A percentile compares a stretch with the other conserved stretches of the same genome.
These are phyloP conservation scores for Exaiptasia diaphana DNA, from an alignment of 64 coral and sea anemone genomes.

Conservation along the genomic window DNA sequence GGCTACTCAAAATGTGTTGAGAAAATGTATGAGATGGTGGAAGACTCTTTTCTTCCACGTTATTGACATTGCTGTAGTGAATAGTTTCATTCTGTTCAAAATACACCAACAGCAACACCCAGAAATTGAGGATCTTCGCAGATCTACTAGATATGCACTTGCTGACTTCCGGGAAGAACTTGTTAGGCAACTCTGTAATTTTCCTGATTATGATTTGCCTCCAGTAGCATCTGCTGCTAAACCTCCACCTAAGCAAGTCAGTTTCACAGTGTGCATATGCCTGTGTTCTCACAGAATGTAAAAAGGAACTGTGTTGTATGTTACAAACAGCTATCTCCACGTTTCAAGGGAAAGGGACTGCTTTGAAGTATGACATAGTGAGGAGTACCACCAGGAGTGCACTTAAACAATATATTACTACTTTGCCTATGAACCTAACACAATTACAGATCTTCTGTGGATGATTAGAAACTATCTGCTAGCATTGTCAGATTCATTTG, in stretches of 20 bases:
- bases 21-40: constrained; percentile 33
- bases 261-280: constrained; percentile 53
- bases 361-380: constrained; percentile 52
- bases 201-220: constrained; percentile 25
- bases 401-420: background rate
- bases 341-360: constrained; percentile 44
- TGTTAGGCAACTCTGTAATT: constrained; percentile 42
- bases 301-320: constrained; percentile 69
- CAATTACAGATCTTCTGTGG: background rate
- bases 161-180: constrained; percentile 39
- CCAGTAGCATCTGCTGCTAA: constrained; percentile 1
- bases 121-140: background rate
- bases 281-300: constrained; percentile 21
- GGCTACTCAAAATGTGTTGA: constrained; percentile 24
- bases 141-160: background rate
- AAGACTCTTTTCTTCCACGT: constrained; percentile 24
- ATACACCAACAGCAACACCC: background rate
- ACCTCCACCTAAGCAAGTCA: background rate
- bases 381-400: constrained; percentile 44
- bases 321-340: constrained; percentile 52
- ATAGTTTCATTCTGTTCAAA: constrained; percentile 8
- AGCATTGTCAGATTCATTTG: background rate
- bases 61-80: no score
- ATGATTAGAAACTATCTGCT: no score
- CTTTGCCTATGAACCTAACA: background rate